Evolutionary conservation across 2,888 invertebrate genomes (phyloP), one percentile per base, ranked within the genome.

Genomic region (Cecidostiba fungosa): DNA sequence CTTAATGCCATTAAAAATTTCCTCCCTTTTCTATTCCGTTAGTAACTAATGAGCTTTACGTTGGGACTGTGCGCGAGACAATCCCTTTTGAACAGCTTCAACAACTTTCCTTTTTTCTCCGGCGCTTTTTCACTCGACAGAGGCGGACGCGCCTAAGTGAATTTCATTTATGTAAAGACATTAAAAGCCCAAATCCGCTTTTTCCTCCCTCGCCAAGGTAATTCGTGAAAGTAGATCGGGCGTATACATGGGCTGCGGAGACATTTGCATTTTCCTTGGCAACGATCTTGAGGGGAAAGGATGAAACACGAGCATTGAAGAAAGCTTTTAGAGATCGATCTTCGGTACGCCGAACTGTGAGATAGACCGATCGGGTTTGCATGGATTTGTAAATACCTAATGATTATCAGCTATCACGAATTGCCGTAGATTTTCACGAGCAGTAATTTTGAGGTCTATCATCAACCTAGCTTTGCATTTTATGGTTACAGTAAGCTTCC

Each of bases 1-100:
- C 32, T 82, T 16, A n/a, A n/a, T n/a, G n/a, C 5, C 69, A 69
- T 79, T 90, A 89, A 89, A 90, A 89, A 91, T 90, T 88, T 87
- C 88, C 82, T 88, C 87, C 88, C n/a, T 59, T 32, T 80, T 76
- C n/a, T 66, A 78, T 74, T 85, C 54, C 6, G 29, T 78, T 74
- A 82, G 50, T 54, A 23, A 32, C 47, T 54, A 85, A 85, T 26
- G 88, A 87, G 88, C 88, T 82, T 84, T 78, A 10, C 62, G 29
- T 74, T n/a, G 5, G 19, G 50, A 14, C n/a, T 14, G 8, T 29
- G n/a, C 47, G 12, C 5, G 36, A 80, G 47, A 76, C 73, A 77
- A 83, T 84, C 66, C 50, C 77, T 47, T 36, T 85, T 80, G 54
- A 80, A 83, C 70, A 54, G 78, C 50, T 66, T 66, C 39, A 29